A percentile compares a stretch with the other conserved stretches of the same genome.
These are phyloP conservation scores for Ornithoptera priamus DNA, from an alignment of 2,888 invertebrate genomes.

Conservation along the genomic window DNA sequence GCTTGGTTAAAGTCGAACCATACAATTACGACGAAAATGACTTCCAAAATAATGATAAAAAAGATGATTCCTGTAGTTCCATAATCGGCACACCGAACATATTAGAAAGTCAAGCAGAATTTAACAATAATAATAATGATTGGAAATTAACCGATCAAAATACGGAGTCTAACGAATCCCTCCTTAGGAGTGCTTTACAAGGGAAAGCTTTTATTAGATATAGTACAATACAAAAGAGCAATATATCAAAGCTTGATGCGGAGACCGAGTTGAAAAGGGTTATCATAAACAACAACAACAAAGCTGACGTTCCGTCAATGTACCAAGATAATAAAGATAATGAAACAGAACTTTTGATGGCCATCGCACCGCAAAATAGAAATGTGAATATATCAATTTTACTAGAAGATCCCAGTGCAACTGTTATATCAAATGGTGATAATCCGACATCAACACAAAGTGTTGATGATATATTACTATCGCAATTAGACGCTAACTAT, in stretches of 20 bases:
- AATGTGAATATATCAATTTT: slow-evolving; percentile 74
- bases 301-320: slow-evolving; percentile 79
- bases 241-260: slow-evolving; percentile 64
- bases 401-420: slow-evolving; percentile 68
- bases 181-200: slow-evolving; percentile 90
- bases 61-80: slow-evolving; percentile 64
- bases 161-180: slow-evolving; percentile 84
- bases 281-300: slow-evolving; percentile 72
- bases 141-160: slow-evolving; percentile 90
- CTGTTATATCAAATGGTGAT: slow-evolving; percentile 69
- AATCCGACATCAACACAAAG: slow-evolving; percentile 81
- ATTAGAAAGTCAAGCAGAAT: slow-evolving; percentile 76
- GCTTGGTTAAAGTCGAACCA: slow-evolving; percentile 74
- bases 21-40: slow-evolving; percentile 68
- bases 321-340: slow-evolving; percentile 67
- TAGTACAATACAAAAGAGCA: slow-evolving; percentile 78
- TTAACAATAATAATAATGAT: slow-evolving; percentile 89
- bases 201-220: slow-evolving; percentile 84
- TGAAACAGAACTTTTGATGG: slow-evolving; percentile 65
- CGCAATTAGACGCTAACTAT: slow-evolving; percentile 84
- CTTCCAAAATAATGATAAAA: slow-evolving; percentile 64
- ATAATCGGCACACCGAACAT: slow-evolving; percentile 75
- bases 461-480: slow-evolving; percentile 85
- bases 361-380: slow-evolving; percentile 63
- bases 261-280: slow-evolving; percentile 65